Evolutionary conservation across 2,888 invertebrate genomes (phyloP).

Genomic region (Frankliniella intonsa): DNA sequence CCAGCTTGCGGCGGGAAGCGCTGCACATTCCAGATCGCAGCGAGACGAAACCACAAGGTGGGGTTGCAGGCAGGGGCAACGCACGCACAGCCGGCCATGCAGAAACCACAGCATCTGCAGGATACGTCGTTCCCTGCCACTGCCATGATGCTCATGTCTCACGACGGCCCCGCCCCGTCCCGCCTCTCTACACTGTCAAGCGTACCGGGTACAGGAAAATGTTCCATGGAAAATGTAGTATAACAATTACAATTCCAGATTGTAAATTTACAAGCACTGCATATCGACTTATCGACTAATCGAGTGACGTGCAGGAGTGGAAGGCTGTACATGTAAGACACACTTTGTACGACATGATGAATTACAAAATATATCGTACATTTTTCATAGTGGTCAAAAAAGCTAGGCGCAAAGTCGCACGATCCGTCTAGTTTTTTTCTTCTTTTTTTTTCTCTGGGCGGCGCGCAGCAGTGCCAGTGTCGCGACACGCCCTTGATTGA

Average conservation of each 20-base stretch:
- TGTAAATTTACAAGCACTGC: no score
- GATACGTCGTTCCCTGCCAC: no score
- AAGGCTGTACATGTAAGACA: no score
- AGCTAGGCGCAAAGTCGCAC: no score
- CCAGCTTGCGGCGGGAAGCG: no score
- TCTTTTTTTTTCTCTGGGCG: not conserved
- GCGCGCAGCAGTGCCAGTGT: not conserved
- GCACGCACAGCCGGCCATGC: not conserved
- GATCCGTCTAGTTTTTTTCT: not conserved
- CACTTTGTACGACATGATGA: no score
- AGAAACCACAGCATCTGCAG: conserved; percentile 13
- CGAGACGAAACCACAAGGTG: not conserved
- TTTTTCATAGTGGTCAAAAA: no score
- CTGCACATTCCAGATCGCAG: not conserved
- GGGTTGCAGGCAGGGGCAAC: not conserved
- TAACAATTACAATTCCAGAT: no score
- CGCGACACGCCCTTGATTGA: conserved; percentile 1
- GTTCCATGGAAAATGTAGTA: not conserved
- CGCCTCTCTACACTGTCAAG: not conserved
- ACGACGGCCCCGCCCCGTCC: not conserved
- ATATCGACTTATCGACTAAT: no score
- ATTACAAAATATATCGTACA: no score
- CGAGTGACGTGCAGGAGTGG: no score
- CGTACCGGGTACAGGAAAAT: no score
- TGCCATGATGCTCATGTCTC: not conserved